These are phyloP conservation scores for Chauna torquata DNA, from an alignment of 2,113 vertebrate genomes.

Conservation along the genomic window DNA sequence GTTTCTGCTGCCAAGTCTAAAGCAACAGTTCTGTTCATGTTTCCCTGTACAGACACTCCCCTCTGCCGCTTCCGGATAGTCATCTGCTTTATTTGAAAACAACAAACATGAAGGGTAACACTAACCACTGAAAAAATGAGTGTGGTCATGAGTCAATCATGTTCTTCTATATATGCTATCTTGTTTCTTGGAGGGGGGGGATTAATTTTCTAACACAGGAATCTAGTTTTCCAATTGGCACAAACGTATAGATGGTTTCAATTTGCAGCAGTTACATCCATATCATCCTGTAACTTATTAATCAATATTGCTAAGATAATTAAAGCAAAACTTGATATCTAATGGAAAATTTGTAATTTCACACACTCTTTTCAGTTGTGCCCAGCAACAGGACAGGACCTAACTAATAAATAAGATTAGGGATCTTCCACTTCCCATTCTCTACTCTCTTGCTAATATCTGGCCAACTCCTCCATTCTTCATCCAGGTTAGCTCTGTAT, in stretches of 20 bases:
- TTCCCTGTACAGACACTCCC: neutral
- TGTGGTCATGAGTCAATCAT: neutral
- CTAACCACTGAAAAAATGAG: neutral
- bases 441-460: neutral
- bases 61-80: neutral
- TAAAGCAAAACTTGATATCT: neutral
- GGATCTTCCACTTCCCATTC: neutral
- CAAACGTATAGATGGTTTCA: neutral
- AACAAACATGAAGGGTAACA: rapidly evolving
- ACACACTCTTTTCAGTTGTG: too few species aligned
- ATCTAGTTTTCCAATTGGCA: neutral
- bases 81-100: neutral
- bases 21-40: neutral
- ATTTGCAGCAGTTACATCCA: neutral
- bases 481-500: too few species aligned
- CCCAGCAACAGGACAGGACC: too few species aligned
- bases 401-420: neutral
- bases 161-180: neutral
- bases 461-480: neutral
- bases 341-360: neutral
- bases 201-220: neutral
- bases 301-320: neutral
- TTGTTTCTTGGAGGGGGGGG: neutral
- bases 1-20: neutral
- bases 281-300: neutral